Conservation (phyloP, 1,140 invertebrate genomes). For the Drosophila cardini region DNA sequence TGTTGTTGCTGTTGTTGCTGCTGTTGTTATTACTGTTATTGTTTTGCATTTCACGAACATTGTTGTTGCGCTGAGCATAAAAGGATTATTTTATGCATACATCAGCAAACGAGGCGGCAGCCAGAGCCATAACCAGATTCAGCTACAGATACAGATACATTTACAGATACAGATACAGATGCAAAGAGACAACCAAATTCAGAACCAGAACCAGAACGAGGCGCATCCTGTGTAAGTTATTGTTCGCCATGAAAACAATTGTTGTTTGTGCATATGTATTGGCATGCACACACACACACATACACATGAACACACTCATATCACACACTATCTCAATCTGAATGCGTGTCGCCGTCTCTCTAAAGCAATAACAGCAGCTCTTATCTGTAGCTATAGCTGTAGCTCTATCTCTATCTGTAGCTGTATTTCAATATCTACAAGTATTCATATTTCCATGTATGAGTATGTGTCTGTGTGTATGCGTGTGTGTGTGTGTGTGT, state of each 20-base stretch:
- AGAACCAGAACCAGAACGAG: slow-evolving; percentile 47
- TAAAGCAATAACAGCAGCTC: slow-evolving; percentile 38
- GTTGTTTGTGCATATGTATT: slow-evolving; percentile 64
- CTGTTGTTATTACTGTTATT: slow-evolving; percentile 76
- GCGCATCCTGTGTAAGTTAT: slow-evolving; percentile 78
- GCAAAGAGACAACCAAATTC: too few relatives aligned
- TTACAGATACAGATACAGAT: slow-evolving; percentile 35
- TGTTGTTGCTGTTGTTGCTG: slow-evolving; percentile 50
- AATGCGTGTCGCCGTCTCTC: slow-evolving; percentile 10
- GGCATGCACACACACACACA: slow-evolving; percentile 33
- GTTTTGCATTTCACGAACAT: slow-evolving; percentile 83
- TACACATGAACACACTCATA: slow-evolving; percentile 20
- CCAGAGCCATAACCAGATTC: slow-evolving; percentile 24
- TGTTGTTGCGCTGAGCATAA: slow-evolving; percentile 79
- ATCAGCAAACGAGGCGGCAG: slow-evolving; percentile 60
- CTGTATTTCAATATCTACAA: slow-evolving; percentile 26
- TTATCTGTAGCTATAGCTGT: slow-evolving; percentile 22
- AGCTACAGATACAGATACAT: slow-evolving; percentile 26
- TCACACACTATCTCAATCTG: slow-evolving; percentile 13
- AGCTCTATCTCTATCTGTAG: slow-evolving; percentile 29
- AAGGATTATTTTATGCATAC: slow-evolving; percentile 83
- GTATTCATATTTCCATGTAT: slow-evolving; percentile 13
- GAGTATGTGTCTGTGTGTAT: slow-evolving; percentile 4
- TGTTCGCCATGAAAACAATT: slow-evolving; percentile 81
- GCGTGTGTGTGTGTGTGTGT: slow-evolving; percentile 20